A percentile compares a stretch with the other conserved stretches of the same genome.
Conservation (phyloP, 2,888 invertebrate species). For the Drosophila affinis region DNA sequence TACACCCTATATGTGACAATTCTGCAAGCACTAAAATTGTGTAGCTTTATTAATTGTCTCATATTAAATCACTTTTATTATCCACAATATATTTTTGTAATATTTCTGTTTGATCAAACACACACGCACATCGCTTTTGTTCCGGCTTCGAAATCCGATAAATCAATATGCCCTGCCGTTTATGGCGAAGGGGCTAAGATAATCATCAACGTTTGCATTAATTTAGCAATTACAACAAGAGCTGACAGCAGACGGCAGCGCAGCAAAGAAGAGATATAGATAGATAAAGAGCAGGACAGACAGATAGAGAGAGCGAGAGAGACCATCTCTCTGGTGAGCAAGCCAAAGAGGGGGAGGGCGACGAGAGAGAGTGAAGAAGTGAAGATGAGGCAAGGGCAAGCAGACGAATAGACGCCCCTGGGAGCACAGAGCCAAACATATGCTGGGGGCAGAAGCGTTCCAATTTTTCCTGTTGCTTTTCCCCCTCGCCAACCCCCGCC, state of each 20-base stretch:
- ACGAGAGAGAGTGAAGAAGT: constrained; percentile 4
- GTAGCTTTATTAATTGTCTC: neutral
- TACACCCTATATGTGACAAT: neutral
- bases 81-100: neutral
- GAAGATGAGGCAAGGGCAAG: constrained; percentile 21
- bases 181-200: constrained; percentile 44
- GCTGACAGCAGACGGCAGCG: constrained; percentile 27
- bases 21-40: no score
- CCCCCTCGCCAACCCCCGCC: constrained; percentile 2
- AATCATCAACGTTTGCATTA: constrained; percentile 63
- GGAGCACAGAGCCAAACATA: constrained; percentile 44
- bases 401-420: constrained; percentile 38
- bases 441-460: constrained; percentile 15
- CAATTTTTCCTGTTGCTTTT: neutral
- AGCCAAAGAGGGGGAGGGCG: neutral
- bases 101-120: neutral
- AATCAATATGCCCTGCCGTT: constrained; percentile 44
- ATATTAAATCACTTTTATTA: neutral
- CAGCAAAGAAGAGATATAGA: constrained; percentile 25
- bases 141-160: constrained; percentile 36
- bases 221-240: constrained; percentile 71
- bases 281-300: constrained; percentile 49
- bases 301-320: constrained; percentile 1
- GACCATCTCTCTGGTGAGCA: no score
- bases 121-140: constrained; percentile 1